A percentile compares a stretch with the other conserved stretches of the same genome.
These are phyloP conservation scores for Drosophila barbarae DNA, from an alignment of 2,888 invertebrate genomes.

Conservation along the genomic window DNA sequence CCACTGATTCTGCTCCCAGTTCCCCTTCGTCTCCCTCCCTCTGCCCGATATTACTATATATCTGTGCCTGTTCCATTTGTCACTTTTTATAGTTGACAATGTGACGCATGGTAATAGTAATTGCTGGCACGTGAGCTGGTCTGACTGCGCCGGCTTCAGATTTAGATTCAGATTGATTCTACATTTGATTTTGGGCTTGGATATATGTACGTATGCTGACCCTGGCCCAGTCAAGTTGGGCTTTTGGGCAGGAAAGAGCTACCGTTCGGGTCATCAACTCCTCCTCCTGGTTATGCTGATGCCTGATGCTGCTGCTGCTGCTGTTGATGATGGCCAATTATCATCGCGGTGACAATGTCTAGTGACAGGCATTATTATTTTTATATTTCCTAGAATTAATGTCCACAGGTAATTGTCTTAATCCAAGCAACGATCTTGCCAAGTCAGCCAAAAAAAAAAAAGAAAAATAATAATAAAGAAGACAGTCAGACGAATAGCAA, in stretches of 20 bases:
- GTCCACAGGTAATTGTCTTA: slow-evolving; percentile 45
- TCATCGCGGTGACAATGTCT: slow-evolving; percentile 19
- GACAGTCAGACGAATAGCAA: not conserved
- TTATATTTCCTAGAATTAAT: slow-evolving; percentile 52
- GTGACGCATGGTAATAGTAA: slow-evolving; percentile 42
- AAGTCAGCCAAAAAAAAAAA: slow-evolving; percentile 22
- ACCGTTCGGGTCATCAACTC: slow-evolving; percentile 23
- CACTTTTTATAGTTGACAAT: slow-evolving; percentile 28
- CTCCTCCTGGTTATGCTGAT: slow-evolving; percentile 9
- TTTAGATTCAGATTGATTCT: slow-evolving; percentile 6
- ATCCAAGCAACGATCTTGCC: slow-evolving; percentile 33
- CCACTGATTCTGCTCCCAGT: slow-evolving; percentile 32
- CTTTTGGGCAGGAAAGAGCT: slow-evolving; percentile 11
- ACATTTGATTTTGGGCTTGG: slow-evolving; percentile 8
- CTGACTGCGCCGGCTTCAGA: not conserved
- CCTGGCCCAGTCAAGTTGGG: slow-evolving; percentile 22
- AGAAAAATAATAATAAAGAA: not conserved
- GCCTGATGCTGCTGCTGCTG: not conserved
- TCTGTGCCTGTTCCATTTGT: slow-evolving; percentile 24
- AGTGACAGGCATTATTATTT: slow-evolving; percentile 36
- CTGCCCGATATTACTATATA: not conserved
- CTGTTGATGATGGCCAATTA: slow-evolving; percentile 17
- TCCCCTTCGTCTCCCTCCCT: not conserved
- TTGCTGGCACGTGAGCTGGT: slow-evolving; percentile 41
- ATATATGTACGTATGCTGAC: not conserved